Conservation (phyloP, 2,888 invertebrate species). For the Macroteleia sp. region DNA sequence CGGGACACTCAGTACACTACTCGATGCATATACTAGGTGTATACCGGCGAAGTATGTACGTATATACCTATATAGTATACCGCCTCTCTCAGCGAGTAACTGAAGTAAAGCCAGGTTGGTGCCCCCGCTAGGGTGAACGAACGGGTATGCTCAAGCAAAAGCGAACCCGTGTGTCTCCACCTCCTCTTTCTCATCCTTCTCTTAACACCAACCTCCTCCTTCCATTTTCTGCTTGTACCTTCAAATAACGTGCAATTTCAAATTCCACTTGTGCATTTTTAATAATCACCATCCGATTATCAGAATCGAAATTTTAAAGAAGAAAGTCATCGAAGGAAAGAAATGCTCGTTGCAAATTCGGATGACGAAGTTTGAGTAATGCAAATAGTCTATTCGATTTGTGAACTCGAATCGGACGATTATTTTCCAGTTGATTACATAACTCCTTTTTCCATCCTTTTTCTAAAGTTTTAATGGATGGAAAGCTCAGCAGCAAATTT, state of each 20-base stretch:
- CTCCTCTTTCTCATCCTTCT: conserved; percentile 71
- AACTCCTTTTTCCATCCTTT: too few species aligned
- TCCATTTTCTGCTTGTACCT: conserved; percentile 56
- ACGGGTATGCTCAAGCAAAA: conserved; percentile 74
- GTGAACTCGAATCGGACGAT: too few species aligned
- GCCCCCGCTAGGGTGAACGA: conserved; percentile 84
- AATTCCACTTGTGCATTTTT: conserved; percentile 60
- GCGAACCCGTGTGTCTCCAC: conserved; percentile 79
- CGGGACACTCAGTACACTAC: conserved; percentile 77
- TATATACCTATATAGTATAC: conserved; percentile 68
- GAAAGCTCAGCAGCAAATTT: too few species aligned
- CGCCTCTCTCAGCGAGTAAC: conserved; percentile 74
- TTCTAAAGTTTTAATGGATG: too few species aligned
- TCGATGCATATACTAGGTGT: conserved; percentile 75
- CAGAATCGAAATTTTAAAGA: conserved; percentile 24
- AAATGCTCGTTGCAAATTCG: neutral
- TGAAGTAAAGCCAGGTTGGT: conserved; percentile 84
- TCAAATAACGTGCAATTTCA: conserved; percentile 66
- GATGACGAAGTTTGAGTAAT: neutral
- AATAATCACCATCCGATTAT: conserved; percentile 40
- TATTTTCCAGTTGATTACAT: too few species aligned
- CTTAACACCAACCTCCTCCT: conserved; percentile 64
- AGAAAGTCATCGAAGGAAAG: conserved; percentile 7
- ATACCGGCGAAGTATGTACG: conserved; percentile 66
- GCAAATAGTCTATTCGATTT: too few species aligned